phyloP scores from a whole-genome alignment of 2,888 invertebrate species.

The Acrobasis repandana region DNA sequence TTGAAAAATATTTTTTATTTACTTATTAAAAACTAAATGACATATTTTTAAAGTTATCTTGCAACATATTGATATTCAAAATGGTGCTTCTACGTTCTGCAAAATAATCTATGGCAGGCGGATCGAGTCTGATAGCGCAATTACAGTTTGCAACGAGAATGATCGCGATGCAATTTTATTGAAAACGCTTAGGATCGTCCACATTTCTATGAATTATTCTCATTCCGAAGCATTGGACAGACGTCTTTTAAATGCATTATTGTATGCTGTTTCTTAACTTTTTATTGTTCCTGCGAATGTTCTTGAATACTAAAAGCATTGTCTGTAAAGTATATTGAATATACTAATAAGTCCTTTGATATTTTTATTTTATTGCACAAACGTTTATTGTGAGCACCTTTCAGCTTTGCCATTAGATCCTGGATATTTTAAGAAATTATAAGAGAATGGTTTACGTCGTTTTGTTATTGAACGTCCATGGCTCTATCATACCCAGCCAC shows the following conservation, averaged over 20 bases:
- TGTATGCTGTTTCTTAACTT: neutral
- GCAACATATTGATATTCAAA: no score
- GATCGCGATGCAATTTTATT: conserved; percentile 29
- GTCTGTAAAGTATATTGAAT: neutral
- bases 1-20: no score
- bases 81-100: neutral
- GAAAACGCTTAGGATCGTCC: conserved; percentile 9
- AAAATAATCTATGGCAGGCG: neutral
- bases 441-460: no score
- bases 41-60: no score
- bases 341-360: no score
- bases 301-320: neutral
- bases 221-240: neutral
- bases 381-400: no score
- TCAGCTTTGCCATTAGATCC: no score
- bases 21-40: no score
- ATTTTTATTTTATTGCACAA: no score
- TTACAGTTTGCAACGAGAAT: conserved; percentile 24
- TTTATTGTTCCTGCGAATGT: neutral
- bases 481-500: no score
- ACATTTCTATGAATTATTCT: conserved; percentile 1
- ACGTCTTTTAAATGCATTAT: neutral
- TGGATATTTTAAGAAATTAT: no score
- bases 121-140: conserved; percentile 27
- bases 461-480: no score